These are phyloP conservation scores for Perizoma flavofasciatum DNA, from an alignment of 2,888 invertebrate genomes.

Conservation along the genomic window DNA sequence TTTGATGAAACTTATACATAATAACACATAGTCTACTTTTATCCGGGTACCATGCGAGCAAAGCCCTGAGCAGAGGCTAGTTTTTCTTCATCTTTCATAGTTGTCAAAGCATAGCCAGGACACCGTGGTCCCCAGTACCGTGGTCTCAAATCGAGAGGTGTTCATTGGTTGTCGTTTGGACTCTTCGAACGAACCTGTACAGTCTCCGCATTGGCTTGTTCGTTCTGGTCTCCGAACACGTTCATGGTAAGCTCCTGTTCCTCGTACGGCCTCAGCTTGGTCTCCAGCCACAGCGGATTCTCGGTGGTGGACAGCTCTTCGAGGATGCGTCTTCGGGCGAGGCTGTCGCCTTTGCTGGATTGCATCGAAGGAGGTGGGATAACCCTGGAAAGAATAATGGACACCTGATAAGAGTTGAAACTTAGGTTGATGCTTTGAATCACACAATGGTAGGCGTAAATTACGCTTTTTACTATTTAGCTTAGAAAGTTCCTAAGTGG, in stretches of 20 bases:
- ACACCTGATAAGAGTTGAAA: neutral
- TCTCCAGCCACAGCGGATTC: slow-evolving; percentile 96
- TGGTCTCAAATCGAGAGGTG: no score
- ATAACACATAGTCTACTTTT: neutral
- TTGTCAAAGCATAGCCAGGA: no score
- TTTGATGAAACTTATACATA: neutral
- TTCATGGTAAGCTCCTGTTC: slow-evolving; percentile 97
- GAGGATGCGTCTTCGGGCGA: slow-evolving; percentile 92
- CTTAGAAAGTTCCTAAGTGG: no score
- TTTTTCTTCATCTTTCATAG: no score
- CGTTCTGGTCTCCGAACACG: slow-evolving; percentile 87
- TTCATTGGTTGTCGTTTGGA: no score
- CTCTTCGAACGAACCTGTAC: slow-evolving; percentile 46
- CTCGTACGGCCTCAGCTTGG: slow-evolving; percentile 94
- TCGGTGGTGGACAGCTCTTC: slow-evolving; percentile 95
- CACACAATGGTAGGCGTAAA: no score
- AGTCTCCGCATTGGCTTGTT: slow-evolving; percentile 54
- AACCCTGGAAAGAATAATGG: slow-evolving; percentile 79
- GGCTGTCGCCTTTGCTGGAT: slow-evolving; percentile 91
- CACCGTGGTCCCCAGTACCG: no score
- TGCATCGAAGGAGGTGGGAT: slow-evolving; percentile 91
- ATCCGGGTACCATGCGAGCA: no score
- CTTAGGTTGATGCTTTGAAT: no score
- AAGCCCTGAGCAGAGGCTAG: no score
- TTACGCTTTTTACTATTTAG: no score